Evolutionary conservation across 1,140 invertebrate species (phyloP).

Genomic region (Aphis craccivora): DNA sequence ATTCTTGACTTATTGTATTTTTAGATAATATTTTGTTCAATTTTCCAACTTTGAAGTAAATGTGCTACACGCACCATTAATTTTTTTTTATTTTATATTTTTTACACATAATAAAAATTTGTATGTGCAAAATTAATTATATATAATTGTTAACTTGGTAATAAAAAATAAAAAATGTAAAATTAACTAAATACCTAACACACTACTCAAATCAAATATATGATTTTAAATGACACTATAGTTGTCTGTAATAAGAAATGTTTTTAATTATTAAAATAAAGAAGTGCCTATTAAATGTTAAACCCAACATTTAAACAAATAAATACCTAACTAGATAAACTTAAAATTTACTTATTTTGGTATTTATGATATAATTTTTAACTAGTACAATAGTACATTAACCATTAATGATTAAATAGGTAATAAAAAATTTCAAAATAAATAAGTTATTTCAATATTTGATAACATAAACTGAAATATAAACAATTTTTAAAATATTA

Average conservation of each 20-base stretch:
- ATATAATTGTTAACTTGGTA: not conserved
- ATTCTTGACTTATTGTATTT: no score
- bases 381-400: no score
- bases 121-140: not conserved
- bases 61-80: no score
- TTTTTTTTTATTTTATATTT: no score
- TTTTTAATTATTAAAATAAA: conserved; percentile 20
- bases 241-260: not conserved
- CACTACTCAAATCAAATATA: not conserved
- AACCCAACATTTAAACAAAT: conserved; percentile 3
- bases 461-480: not conserved
- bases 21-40: no score
- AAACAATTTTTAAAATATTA: not conserved
- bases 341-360: not conserved
- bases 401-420: no score
- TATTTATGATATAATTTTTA: not conserved
- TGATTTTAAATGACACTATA: not conserved
- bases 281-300: not conserved
- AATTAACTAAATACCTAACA: not conserved
- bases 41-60: no score
- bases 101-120: not conserved
- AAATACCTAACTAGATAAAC: not conserved
- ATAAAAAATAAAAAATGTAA: not conserved
- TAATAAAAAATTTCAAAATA: not conserved
- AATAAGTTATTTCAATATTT: not conserved